Evolutionary conservation across 1,140 invertebrate genomes (phyloP).

Genomic region (Sycobia sp.): DNA sequence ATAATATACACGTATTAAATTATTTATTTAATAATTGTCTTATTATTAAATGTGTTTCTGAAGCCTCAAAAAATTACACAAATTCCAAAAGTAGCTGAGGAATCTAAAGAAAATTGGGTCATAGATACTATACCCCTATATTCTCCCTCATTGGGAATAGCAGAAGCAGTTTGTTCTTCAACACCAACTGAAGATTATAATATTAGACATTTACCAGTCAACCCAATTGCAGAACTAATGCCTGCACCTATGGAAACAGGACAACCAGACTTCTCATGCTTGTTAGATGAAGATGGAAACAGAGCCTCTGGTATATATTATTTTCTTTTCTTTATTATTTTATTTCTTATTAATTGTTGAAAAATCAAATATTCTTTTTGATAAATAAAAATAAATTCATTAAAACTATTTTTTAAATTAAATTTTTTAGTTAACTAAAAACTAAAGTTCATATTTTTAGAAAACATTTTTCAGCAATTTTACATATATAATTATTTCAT

Average conservation of each 20-base stretch:
- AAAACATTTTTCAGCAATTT: no score
- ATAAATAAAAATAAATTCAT: not conserved
- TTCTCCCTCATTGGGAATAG: slow-evolving; percentile 39
- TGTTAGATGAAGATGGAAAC: slow-evolving; percentile 50
- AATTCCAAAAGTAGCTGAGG: slow-evolving; percentile 52
- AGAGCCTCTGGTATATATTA: slow-evolving; percentile 44
- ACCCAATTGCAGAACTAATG: slow-evolving; percentile 50
- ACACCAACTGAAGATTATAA: slow-evolving; percentile 40
- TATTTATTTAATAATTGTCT: not conserved
- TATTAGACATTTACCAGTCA: slow-evolving; percentile 43
- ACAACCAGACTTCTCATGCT: slow-evolving; percentile 50
- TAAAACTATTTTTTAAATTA: not conserved
- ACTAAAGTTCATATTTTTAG: no score
- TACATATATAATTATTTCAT: no score
- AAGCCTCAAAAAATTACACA: slow-evolving; percentile 46
- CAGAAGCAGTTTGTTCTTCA: slow-evolving; percentile 40
- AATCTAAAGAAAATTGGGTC: slow-evolving; percentile 61
- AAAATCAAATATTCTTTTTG: not conserved
- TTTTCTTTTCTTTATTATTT: slow-evolving; percentile 14
- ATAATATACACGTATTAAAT: not conserved
- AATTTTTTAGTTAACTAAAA: no score
- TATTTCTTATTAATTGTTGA: slow-evolving; percentile 1
- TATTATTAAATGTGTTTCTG: not conserved
- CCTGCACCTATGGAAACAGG: slow-evolving; percentile 46
- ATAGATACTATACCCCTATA: slow-evolving; percentile 46